Evolutionary conservation across 2,888 invertebrate species (phyloP).

Genomic region (Sussaba pulchella): DNA sequence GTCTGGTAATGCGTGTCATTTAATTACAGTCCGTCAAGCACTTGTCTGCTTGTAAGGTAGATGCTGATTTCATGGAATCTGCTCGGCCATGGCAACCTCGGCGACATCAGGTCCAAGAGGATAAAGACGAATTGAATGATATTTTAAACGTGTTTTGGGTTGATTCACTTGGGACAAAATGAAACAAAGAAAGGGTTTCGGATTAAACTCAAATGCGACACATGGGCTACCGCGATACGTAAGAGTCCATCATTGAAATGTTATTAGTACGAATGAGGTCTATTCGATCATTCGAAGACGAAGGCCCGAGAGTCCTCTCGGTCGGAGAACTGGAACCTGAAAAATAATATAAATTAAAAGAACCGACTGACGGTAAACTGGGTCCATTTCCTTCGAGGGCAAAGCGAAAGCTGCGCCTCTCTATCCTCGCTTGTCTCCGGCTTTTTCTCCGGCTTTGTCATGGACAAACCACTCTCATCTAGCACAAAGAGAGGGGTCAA

Average conservation of each 20-base stretch:
- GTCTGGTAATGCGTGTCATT: neutral
- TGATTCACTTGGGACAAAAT: neutral
- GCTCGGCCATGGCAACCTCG: neutral
- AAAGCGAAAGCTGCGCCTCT: conserved; percentile 12
- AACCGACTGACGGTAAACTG: conserved; percentile 59
- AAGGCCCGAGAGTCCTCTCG: conserved; percentile 40
- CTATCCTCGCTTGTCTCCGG: conserved; percentile 46
- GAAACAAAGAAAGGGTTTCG: conserved; percentile 27
- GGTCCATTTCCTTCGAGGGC: neutral
- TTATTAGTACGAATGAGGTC: conserved; percentile 75
- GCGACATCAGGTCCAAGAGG: neutral
- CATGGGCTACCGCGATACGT: conserved; percentile 68
- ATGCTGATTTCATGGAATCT: neutral
- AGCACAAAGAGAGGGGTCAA: conserved; percentile 59
- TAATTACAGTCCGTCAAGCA: neutral
- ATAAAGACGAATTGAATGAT: neutral
- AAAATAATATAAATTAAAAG: conserved; percentile 79
- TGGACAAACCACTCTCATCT: conserved; percentile 68
- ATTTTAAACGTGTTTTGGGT: neutral
- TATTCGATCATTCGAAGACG: conserved; percentile 64
- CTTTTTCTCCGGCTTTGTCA: conserved; percentile 61
- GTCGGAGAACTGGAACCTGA: conserved; percentile 62
- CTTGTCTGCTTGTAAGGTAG: too few species aligned
- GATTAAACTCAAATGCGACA: conserved; percentile 61
- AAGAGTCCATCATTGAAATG: conserved; percentile 72